Evolutionary conservation across 2,888 invertebrate genomes (phyloP).

Genomic region (Venusia cambrica): DNA sequence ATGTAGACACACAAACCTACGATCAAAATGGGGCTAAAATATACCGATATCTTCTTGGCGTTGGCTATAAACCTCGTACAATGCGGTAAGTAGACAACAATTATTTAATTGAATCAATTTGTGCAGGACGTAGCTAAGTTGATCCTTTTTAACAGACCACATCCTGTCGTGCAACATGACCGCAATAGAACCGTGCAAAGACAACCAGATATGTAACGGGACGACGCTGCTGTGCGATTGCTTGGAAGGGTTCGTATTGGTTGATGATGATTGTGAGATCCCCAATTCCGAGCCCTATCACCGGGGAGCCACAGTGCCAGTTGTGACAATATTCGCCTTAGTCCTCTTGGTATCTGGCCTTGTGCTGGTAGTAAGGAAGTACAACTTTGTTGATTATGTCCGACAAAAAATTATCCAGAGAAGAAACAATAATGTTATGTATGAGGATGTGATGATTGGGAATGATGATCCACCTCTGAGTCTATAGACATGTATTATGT

Average conservation of each 20-base stretch:
- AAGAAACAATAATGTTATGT: slow-evolving; percentile 68
- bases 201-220: slow-evolving; percentile 55
- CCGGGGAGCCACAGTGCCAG: slow-evolving; percentile 52
- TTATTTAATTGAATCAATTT: slow-evolving; percentile 80
- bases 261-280: slow-evolving; percentile 49
- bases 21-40: slow-evolving; percentile 52
- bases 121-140: slow-evolving; percentile 42
- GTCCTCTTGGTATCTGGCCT: slow-evolving; percentile 62
- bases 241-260: slow-evolving; percentile 43
- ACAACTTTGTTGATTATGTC: slow-evolving; percentile 65
- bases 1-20: slow-evolving; percentile 29
- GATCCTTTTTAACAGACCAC: slow-evolving; percentile 69
- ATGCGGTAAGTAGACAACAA: slow-evolving; percentile 69
- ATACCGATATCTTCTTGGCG: slow-evolving; percentile 50
- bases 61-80: slow-evolving; percentile 59
- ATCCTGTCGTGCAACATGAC: slow-evolving; percentile 70
- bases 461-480: slow-evolving; percentile 75
- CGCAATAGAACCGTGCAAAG: slow-evolving; percentile 46
- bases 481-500: slow-evolving; percentile 46
- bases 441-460: slow-evolving; percentile 80
- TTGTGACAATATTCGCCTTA: slow-evolving; percentile 62
- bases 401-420: slow-evolving; percentile 61
- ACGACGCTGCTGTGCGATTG: slow-evolving; percentile 52
- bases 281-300: slow-evolving; percentile 31
- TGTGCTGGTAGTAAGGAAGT: slow-evolving; percentile 66